Base-by-base conservation (phyloP, 2,888 invertebrate species). In the Drosophila longiperda region DNA sequence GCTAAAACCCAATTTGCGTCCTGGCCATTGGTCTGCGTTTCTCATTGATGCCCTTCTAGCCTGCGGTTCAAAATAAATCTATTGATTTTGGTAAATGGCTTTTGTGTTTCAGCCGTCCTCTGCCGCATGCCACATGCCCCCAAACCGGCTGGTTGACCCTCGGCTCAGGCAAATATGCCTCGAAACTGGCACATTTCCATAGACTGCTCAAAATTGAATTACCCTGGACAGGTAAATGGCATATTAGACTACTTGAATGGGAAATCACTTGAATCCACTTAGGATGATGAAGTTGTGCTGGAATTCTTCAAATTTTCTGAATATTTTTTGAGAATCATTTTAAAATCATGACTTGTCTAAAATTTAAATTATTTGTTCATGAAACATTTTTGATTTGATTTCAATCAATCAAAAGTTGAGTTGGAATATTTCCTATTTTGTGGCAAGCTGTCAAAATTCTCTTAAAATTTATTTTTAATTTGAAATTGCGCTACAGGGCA, bases 21-120 rank as follows among this genome's bases (percentile, higher is more conserved):
- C 62, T 54, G 64, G 45, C 55, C 55, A 32, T 52, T 55, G 32
- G 66, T 54, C 20, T 29, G 29, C 60, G 60, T 60, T 17, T 48
- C 23, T 17, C 45, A 73, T 63, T 62, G 38, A 55, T 52, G 54
- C 23, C 23, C 15, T 32, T 33, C 66, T 57, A 53, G 60, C 83
- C 88, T 80, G 86, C 80, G 88, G 84, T 83, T 75, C 67, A 78
- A 80, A 45, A 82, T 80, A 88, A 85, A 85, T 88, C 82, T 85
- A 85, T 85, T 85, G 85, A 88, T 83, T 85, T 85, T 79, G 73
- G 53, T 73, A 88, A 85, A 88, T 88, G 85, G 87, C 87, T 86
- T 88, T 83, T 86, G 69, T 83, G 66, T 50, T 50, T 49, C 53
- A 49, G 53, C 52, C 17, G 15, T 8, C 45, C 23, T 45, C 15